These are phyloP conservation scores for Isoperla grammatica DNA, from an alignment of 2,888 invertebrate genomes.

Conservation along the genomic window DNA sequence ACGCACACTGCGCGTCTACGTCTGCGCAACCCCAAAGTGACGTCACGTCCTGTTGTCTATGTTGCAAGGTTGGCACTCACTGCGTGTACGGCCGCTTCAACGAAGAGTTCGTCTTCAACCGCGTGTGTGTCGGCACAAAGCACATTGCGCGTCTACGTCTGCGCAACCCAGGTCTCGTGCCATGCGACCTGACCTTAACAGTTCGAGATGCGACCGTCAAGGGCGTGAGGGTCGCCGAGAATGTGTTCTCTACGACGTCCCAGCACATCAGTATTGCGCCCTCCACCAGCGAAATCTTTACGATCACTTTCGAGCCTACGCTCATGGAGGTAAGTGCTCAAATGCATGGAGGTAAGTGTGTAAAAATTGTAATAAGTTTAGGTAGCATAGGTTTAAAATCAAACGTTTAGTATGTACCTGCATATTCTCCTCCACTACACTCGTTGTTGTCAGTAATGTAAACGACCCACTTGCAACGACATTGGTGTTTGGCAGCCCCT, in stretches of 20 bases:
- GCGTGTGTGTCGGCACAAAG: conserved; percentile 17
- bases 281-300: conserved; percentile 39
- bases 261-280: conserved; percentile 39
- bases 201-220: too few species aligned
- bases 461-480: too few species aligned
- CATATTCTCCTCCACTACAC: too few species aligned
- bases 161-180: conserved; percentile 16
- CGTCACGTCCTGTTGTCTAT: too few species aligned
- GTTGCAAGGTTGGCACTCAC: conserved; percentile 1
- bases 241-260: conserved; percentile 41
- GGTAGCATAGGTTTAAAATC: too few species aligned
- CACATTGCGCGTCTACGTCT: conserved; percentile 1
- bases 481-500: too few species aligned
- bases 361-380: too few species aligned
- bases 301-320: conserved; percentile 43
- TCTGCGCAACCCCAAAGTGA: conserved; percentile 14
- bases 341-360: background rate
- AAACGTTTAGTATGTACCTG: too few species aligned
- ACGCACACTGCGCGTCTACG: background rate
- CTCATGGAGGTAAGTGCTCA: conserved; percentile 40
- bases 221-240: background rate
- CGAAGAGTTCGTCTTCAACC: conserved; percentile 10
- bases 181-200: background rate
- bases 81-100: background rate
- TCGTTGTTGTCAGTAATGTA: too few species aligned